Conservation (phyloP, 2,113 vertebrate genomes). For the Phaethornis superciliosus region DNA sequence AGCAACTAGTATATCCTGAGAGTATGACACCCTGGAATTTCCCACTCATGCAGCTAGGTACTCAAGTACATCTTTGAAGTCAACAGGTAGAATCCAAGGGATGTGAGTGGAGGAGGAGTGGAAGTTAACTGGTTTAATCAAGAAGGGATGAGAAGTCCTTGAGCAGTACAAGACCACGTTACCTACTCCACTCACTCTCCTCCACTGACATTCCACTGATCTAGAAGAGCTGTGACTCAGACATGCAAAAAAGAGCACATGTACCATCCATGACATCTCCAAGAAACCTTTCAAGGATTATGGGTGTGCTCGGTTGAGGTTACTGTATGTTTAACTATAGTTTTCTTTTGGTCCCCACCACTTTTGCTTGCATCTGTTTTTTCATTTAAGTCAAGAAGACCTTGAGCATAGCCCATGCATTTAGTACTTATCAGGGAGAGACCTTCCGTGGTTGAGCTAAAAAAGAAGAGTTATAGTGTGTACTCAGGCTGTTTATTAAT, state of each 20-base stretch:
- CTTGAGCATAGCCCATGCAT: neutral
- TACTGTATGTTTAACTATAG: neutral
- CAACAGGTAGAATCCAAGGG: neutral
- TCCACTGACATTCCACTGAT: neutral
- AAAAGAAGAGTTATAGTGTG: neutral
- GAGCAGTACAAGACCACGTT: neutral
- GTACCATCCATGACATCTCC: fast-evolving
- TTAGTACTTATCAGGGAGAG: neutral
- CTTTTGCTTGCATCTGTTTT: neutral
- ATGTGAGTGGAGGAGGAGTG: neutral
- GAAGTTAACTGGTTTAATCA: neutral
- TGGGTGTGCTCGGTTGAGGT: neutral
- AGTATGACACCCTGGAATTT: neutral
- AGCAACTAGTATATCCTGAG: neutral
- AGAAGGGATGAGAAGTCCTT: fast-evolving
- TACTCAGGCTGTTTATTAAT: neutral
- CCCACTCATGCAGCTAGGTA: neutral
- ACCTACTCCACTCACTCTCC: neutral
- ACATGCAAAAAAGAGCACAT: neutral
- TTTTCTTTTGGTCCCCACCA: neutral
- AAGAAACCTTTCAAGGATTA: neutral
- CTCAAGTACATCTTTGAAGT: neutral
- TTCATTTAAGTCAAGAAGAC: neutral
- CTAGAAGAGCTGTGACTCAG: neutral
- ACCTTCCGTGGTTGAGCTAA: neutral